Percentiles rank a stretch among this genome's conserved stretches.
Evolutionary conservation across 1,140 invertebrate genomes (phyloP).

Genomic region (Cotesia vestalis): DNA sequence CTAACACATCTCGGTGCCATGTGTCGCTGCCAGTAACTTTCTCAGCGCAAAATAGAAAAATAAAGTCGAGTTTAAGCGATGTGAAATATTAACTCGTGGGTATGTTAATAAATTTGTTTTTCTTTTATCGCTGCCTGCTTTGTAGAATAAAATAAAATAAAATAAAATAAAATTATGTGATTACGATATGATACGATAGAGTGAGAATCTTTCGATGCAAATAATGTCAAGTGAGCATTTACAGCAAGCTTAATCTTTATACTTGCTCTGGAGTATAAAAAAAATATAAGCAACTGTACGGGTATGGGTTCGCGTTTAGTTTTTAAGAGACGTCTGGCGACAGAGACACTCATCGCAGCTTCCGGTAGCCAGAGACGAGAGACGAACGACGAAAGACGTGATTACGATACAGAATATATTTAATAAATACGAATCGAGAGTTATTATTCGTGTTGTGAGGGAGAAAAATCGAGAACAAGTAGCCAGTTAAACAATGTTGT

Average conservation of each 20-base stretch:
- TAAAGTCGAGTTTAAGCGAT: neutral
- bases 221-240: neutral
- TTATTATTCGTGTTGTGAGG: neutral
- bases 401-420: slow-evolving; percentile 6
- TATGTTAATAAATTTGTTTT: neutral
- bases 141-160: too few species aligned
- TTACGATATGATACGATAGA: neutral
- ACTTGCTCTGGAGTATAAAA: neutral
- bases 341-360: slow-evolving; percentile 43
- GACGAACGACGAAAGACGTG: slow-evolving; percentile 5
- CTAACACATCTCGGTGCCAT: slow-evolving; percentile 34
- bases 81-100: slow-evolving; percentile 4
- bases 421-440: slow-evolving; percentile 5
- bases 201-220: neutral
- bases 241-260: too few species aligned
- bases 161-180: too few species aligned
- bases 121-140: neutral
- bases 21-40: slow-evolving; percentile 33
- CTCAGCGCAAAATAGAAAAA: neutral
- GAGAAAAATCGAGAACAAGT: slow-evolving; percentile 42
- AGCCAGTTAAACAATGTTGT: slow-evolving; percentile 5
- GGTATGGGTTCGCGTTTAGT: slow-evolving; percentile 7
- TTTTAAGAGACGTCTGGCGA: slow-evolving; percentile 36
- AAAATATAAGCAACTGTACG: neutral
- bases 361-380: slow-evolving; percentile 37